Percentiles rank a stretch among this genome's conserved stretches.
These are phyloP conservation scores for Lottia scabra DNA, from an alignment of 2,888 invertebrate genomes.

Conservation along the genomic window DNA sequence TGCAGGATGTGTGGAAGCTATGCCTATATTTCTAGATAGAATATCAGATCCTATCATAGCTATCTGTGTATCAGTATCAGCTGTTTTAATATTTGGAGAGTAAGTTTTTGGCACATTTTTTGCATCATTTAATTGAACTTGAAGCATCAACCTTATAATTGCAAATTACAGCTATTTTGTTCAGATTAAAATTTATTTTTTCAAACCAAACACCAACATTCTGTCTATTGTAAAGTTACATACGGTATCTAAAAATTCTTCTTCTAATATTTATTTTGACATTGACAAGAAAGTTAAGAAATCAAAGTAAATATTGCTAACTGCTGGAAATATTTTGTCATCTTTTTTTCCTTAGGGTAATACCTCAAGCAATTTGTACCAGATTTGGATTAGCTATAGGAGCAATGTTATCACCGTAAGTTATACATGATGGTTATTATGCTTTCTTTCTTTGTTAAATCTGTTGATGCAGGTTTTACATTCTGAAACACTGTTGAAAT, in stretches of 20 bases:
- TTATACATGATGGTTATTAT: constrained; percentile 16
- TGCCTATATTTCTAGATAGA: constrained; percentile 67
- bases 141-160: no score
- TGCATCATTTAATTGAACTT: not conserved
- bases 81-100: constrained; percentile 69
- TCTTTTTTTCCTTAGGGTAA: constrained; percentile 53
- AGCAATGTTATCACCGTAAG: constrained; percentile 64
- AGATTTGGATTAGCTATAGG: constrained; percentile 66
- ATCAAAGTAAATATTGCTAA: not conserved
- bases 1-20: constrained; percentile 66
- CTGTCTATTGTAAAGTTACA: no score
- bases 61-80: constrained; percentile 64
- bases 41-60: constrained; percentile 65
- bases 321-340: not conserved
- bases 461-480: no score
- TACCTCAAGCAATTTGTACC: constrained; percentile 67
- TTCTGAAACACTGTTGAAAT: no score
- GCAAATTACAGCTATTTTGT: no score
- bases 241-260: no score
- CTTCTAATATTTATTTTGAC: no score
- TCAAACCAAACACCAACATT: no score
- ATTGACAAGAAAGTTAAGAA: no score
- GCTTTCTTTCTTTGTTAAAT: not conserved
- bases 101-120: constrained; percentile 39
- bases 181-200: no score